Evolutionary conservation across 1,140 invertebrate species (phyloP).

Genomic region (Anastatus disparis): DNA sequence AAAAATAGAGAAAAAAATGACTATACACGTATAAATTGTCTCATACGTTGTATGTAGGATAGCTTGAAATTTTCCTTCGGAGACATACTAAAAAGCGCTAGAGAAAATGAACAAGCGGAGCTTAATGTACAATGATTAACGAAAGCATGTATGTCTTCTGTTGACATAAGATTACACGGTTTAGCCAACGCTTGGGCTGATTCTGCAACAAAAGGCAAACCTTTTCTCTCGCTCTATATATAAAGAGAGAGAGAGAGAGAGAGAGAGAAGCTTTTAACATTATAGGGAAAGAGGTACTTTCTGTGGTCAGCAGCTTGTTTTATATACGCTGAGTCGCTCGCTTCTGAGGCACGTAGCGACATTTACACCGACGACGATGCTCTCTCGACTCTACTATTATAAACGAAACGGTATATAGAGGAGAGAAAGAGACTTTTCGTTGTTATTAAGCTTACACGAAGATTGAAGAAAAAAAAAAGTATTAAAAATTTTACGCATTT

Average conservation of each 20-base stretch:
- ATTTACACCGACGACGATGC: conserved; percentile 58
- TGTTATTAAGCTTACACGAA: too few relatives aligned
- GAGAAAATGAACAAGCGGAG: too few relatives aligned
- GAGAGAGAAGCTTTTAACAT: background rate
- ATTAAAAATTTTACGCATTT: too few relatives aligned
- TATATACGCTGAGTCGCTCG: conserved; percentile 66
- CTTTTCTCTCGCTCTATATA: conserved; percentile 55
- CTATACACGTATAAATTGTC: too few relatives aligned
- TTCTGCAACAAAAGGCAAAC: conserved; percentile 50
- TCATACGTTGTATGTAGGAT: too few relatives aligned
- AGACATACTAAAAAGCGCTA: too few relatives aligned
- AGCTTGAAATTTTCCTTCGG: too few relatives aligned
- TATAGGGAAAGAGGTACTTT: too few relatives aligned
- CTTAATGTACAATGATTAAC: conserved; percentile 1
- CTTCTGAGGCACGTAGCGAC: conserved; percentile 60
- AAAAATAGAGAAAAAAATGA: too few relatives aligned
- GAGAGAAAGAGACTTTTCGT: too few relatives aligned
- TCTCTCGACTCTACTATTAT: background rate
- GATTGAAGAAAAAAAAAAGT: too few relatives aligned
- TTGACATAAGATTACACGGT: conserved; percentile 58
- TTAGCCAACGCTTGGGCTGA: conserved; percentile 50
- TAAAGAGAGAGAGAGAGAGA: conserved; percentile 52
- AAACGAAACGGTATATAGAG: conserved; percentile 10
- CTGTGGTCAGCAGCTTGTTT: conserved; percentile 54
- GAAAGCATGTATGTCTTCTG: conserved; percentile 48